phyloP scores from a whole-genome alignment of 2,113 vertebrate species.

The Nesoenas mayeri region DNA sequence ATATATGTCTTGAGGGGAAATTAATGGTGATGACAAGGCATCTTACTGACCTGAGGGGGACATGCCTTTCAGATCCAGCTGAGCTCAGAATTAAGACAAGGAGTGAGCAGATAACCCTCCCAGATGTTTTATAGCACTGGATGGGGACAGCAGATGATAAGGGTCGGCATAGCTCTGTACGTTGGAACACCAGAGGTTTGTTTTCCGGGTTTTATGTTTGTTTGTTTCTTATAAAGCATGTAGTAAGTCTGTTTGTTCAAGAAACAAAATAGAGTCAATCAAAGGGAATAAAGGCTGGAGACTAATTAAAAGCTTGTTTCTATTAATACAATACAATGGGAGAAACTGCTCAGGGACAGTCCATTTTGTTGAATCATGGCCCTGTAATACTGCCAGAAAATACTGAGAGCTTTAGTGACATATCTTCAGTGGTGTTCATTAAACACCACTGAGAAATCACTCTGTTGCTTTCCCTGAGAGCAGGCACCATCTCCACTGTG shows the following conservation, averaged over 20 bases:
- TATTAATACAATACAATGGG: background rate
- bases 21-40: background rate
- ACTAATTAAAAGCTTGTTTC: slow-evolving; percentile 27
- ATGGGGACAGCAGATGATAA: background rate
- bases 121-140: slow-evolving; percentile 2
- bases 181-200: background rate
- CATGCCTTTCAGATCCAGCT: background rate
- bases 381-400: background rate
- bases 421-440: background rate
- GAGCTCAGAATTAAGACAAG: background rate
- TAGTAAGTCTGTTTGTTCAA: background rate
- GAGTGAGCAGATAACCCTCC: background rate
- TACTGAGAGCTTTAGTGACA: background rate
- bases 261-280: background rate
- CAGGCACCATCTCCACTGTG: background rate
- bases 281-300: background rate
- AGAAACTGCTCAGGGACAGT: background rate
- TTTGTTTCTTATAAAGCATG: background rate
- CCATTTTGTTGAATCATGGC: background rate
- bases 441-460: background rate
- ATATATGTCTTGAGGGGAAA: background rate
- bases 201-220: background rate
- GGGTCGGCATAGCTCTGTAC: background rate
- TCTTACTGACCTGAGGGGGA: background rate
- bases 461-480: background rate